Evolutionary conservation across 30 jellyfish, hydroid and myxozoan species (phyloP).

Genomic region (Nemopilema nomurai): DNA sequence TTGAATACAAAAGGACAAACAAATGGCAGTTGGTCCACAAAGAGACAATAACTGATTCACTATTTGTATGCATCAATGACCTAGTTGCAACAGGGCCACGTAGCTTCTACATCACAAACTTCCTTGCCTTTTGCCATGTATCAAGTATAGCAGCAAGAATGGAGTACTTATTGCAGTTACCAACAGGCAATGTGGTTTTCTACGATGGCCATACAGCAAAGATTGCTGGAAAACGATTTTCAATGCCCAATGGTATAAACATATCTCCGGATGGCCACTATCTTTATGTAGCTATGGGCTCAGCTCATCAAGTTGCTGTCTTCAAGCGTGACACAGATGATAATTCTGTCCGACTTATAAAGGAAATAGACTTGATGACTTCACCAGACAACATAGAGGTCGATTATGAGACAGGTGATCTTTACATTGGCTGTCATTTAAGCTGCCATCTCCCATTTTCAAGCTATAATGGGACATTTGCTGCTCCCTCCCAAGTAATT

Average conservation of each 20-base stretch:
- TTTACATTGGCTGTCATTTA: constrained; percentile 63
- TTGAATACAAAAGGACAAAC: constrained; percentile 41
- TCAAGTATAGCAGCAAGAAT: not conserved
- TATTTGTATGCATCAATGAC: constrained; percentile 81
- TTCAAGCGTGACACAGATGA: constrained; percentile 40
- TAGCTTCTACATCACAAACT: constrained; percentile 75
- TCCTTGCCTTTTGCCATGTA: constrained; percentile 51
- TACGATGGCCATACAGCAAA: constrained; percentile 64
- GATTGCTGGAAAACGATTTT: constrained; percentile 30
- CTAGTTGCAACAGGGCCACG: constrained; percentile 66
- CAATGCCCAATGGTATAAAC: constrained; percentile 76
- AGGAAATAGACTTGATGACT: constrained; percentile 21
- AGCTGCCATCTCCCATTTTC: constrained; percentile 37
- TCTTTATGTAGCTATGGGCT: constrained; percentile 51
- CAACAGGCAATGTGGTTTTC: constrained; percentile 67
- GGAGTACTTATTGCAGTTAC: constrained; percentile 26
- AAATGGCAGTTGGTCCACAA: constrained; percentile 62
- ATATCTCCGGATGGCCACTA: constrained; percentile 59
- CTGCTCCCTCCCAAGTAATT: constrained; percentile 67
- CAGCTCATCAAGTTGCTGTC: constrained; percentile 6
- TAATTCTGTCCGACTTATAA: constrained; percentile 13
- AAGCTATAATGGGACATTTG: constrained; percentile 38
- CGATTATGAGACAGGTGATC: constrained; percentile 74
- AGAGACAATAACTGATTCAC: constrained; percentile 48
- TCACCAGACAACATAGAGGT: constrained; percentile 76